phyloP scores from a whole-genome alignment of 2,113 vertebrate genomes.

The Oryzias woworae region DNA sequence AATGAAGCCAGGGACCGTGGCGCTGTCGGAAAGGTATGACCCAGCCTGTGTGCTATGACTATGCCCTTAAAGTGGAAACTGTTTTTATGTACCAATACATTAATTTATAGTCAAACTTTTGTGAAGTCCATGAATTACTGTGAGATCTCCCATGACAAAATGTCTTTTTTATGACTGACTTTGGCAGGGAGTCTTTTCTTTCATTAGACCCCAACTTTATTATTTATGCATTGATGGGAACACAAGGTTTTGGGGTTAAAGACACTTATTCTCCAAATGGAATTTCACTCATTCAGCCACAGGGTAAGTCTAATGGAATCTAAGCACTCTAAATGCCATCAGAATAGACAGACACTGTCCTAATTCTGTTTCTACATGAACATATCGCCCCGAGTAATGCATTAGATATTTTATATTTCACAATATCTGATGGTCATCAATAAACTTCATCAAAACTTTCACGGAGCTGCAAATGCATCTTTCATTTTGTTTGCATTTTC shows the following conservation, averaged over 20 bases:
- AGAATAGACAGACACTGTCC: constrained; percentile 38
- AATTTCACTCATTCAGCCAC: constrained; percentile 75
- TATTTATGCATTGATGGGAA: constrained; percentile 78
- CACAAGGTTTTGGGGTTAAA: constrained; percentile 72
- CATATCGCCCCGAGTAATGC: constrained; percentile 62
- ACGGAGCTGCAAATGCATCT: constrained; percentile 57
- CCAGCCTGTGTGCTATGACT: too few species aligned
- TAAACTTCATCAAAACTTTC: constrained; percentile 62
- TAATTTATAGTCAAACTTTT: constrained; percentile 44
- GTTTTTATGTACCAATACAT: too few species aligned
- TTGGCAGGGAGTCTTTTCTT: constrained; percentile 75
- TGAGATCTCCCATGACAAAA: constrained; percentile 68
- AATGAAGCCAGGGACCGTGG: too few species aligned
- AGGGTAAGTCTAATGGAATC: constrained; percentile 77
- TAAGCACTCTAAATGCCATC: constrained; percentile 63
- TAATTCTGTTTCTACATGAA: constrained; percentile 45
- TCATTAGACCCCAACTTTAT: constrained; percentile 78
- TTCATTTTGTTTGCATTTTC: constrained; percentile 62
- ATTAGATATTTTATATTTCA: constrained; percentile 62
- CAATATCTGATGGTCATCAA: constrained; percentile 65
- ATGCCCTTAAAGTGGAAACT: too few species aligned
- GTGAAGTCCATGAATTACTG: constrained; percentile 65
- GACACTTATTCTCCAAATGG: constrained; percentile 75
- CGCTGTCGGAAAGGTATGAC: too few species aligned
- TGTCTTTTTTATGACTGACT: constrained; percentile 75